Base-by-base conservation (phyloP, 2,797 vertebrate species). In the Loris lydekkerianus region DNA sequence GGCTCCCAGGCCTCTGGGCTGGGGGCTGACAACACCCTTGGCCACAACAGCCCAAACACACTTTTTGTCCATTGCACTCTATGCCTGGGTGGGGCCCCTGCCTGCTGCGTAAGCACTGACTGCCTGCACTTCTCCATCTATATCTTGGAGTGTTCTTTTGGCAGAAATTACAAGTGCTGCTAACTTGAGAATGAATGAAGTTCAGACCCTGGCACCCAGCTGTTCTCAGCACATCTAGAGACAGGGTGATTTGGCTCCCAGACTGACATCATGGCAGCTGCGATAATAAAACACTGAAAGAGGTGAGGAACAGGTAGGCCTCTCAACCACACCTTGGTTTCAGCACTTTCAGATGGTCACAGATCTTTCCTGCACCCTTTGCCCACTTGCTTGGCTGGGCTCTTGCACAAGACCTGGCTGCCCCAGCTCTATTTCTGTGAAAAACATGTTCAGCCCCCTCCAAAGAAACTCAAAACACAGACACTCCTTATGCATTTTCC, bases 401-500 rank as follows among this genome's bases (percentile, higher is more conserved):
- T 96, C 92, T 97, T 73, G 86, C 96, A 96, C 93, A 97, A 94
- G 96, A 92, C 87, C 96, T 97, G 88, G 83, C 90, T 98, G 97
- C 97, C 97, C 97, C 95, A 93, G 93, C 93, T 88, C 58, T 5
- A 73, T 88, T 91, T 96, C 94, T 96, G 97, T 87, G 89, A 95
- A 98, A 98, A 98, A 88, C 95, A 96, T 15, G 89, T 73, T 58
- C 86, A 91, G 96, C 91, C 96, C 89, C 73, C 53, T 90, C 93
- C 84, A 49, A 83, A 95, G 96, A 86, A 90, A 97, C 93, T 95
- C 96, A 97, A 96, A 98, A 98, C 97, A 98, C 97, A 98, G 97
- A 96, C 96, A 96, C 95, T 98, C 92, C 93, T 98, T 98, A 97
- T 98, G 94, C 60, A 61, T 98, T 98, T 98, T 98, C 98, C 89